Evolutionary conservation across 1,140 invertebrate genomes (phyloP).

Genomic region (Andrena cerasifolii): DNA sequence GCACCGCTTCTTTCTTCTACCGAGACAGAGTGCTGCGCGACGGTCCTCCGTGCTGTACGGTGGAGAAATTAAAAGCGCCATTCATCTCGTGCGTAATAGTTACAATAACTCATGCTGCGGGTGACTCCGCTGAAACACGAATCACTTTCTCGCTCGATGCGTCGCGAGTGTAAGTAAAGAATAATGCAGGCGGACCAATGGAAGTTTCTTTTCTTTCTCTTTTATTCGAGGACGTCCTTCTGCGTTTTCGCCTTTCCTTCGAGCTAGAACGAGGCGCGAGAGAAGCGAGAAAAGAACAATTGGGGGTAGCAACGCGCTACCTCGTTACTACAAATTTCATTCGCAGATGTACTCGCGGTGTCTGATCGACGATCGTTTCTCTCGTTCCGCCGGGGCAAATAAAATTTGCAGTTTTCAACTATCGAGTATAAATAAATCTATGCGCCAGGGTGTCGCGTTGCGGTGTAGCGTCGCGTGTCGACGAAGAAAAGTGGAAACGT

Average conservation of each 20-base stretch:
- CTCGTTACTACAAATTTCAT: slow-evolving; percentile 49
- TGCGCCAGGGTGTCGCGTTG: neutral
- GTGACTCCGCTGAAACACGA: too few species aligned
- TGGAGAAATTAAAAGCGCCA: too few species aligned
- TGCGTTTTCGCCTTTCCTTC: slow-evolving; percentile 9
- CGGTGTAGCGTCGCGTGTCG: neutral
- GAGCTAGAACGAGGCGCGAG: too few species aligned
- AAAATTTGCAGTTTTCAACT: slow-evolving; percentile 27
- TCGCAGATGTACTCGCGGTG: neutral
- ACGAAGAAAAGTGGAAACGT: slow-evolving; percentile 42
- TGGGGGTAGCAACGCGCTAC: too few species aligned
- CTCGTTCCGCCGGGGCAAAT: neutral
- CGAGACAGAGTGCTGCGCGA: slow-evolving; percentile 28
- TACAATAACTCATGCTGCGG: too few species aligned
- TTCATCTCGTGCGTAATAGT: too few species aligned
- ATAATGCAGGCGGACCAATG: slow-evolving; percentile 3
- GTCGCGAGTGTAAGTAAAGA: slow-evolving; percentile 9
- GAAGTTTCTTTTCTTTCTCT: neutral
- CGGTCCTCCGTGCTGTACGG: neutral
- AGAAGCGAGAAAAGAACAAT: too few species aligned
- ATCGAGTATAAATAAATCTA: slow-evolving; percentile 29
- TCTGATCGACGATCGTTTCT: neutral
- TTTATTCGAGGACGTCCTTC: neutral
- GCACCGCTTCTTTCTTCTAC: slow-evolving; percentile 28
- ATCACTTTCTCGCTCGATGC: neutral